A percentile compares a stretch with the other conserved stretches of the same genome.
Evolutionary conservation across 2,113 vertebrate genomes (phyloP).

Genomic region (Anseranas semipalmata): DNA sequence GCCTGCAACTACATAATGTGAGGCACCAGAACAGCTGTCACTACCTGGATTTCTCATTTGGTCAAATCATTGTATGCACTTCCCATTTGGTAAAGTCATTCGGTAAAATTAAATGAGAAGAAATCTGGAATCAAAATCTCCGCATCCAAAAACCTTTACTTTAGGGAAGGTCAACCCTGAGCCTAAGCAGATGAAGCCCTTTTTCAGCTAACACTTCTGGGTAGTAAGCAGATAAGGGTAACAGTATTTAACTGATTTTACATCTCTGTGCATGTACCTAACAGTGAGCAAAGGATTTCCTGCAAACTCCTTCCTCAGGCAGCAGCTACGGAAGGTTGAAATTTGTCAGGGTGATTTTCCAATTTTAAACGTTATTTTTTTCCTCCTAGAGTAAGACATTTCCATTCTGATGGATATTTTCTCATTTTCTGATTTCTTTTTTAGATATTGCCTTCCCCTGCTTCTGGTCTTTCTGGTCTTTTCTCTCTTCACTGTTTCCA

Average conservation of each 20-base stretch:
- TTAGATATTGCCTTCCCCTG: neutral
- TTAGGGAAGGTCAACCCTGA: neutral
- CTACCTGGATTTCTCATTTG: neutral
- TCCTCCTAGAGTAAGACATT: neutral
- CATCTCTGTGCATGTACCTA: neutral
- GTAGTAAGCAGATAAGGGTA: neutral
- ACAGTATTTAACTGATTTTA: neutral
- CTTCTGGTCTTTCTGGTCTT: neutral
- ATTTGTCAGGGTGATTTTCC: neutral
- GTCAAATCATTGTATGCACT: neutral
- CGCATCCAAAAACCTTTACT: neutral
- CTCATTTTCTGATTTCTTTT: neutral
- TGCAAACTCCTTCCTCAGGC: neutral
- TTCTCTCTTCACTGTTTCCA: neutral
- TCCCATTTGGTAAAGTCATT: neutral
- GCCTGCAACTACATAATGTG: fast-evolving
- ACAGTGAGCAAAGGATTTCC: neutral
- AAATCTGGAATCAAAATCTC: slow-evolving; percentile 25
- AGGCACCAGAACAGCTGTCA: neutral
- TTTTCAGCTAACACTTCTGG: neutral
- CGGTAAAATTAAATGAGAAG: neutral
- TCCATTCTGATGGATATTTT: neutral
- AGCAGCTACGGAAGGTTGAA: neutral
- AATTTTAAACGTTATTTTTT: neutral
- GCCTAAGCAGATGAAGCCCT: neutral